Percentiles rank a stretch among this genome's conserved stretches.
phyloP scores from a whole-genome alignment of 92 coral and sea anemone species.

The Zoanthus solanderi region DNA sequence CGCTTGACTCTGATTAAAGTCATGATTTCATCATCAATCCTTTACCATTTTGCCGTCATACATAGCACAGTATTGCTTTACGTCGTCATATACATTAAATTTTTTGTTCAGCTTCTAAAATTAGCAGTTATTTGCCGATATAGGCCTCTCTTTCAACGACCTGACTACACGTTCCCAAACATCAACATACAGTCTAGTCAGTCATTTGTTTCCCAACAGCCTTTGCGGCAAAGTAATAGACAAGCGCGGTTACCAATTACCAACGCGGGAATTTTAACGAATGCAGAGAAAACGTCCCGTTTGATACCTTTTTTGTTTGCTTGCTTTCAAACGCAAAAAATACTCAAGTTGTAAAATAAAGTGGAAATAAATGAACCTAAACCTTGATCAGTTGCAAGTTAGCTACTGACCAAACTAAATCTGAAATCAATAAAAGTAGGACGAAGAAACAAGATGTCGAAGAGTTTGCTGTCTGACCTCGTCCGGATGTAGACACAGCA shows the following conservation, averaged over 20 bases:
- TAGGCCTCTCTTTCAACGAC: constrained; percentile 23
- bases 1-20: constrained; percentile 28
- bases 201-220: constrained; percentile 17
- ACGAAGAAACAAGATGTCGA: no score
- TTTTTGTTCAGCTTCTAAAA: constrained; percentile 22
- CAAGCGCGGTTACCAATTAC: constrained; percentile 40
- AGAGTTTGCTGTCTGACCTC: no score
- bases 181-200: constrained; percentile 28
- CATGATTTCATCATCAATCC: constrained; percentile 34
- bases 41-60: not conserved
- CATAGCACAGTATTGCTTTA: constrained; percentile 25
- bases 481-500: no score
- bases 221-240: not conserved
- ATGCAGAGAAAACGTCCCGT: no score
- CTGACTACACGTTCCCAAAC: constrained; percentile 49
- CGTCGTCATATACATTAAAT: constrained; percentile 36
- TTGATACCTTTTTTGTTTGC: no score
- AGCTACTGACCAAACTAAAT: no score
- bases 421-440: no score
- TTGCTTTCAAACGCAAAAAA: no score
- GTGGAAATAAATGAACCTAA: no score
- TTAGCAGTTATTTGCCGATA: constrained; percentile 38
- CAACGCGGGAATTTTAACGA: not conserved
- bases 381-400: no score
- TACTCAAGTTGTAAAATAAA: no score